These are phyloP conservation scores for Eumerus sabulonum DNA, from an alignment of 2,888 invertebrate species.

Conservation along the genomic window DNA sequence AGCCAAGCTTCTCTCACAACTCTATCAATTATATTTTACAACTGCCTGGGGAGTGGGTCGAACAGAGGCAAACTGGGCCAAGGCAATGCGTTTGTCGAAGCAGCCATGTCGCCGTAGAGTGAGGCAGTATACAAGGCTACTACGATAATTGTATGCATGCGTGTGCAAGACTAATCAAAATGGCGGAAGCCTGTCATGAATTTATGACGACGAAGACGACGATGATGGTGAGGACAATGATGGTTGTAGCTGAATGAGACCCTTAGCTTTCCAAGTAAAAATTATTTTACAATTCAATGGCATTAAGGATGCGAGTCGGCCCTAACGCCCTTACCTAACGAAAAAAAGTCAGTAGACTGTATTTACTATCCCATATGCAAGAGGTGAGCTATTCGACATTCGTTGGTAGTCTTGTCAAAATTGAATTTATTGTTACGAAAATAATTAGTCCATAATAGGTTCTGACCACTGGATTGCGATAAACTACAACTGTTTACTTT, in stretches of 20 bases:
- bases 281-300: conserved; percentile 19
- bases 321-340: no score
- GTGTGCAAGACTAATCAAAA: conserved; percentile 48
- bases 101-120: not conserved
- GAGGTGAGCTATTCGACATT: no score
- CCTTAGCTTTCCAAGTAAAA: conserved; percentile 14
- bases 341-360: no score
- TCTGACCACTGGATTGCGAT: no score
- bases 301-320: no score
- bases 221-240: conserved; percentile 28
- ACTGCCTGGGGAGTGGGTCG: conserved; percentile 18
- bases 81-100: not conserved
- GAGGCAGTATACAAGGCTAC: conserved; percentile 8
- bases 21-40: conserved; percentile 66
- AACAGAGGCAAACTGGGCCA: conserved; percentile 25
- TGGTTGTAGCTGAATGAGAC: conserved; percentile 1
- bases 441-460: no score
- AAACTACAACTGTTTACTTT: no score
- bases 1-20: no score
- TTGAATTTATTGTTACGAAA: no score
- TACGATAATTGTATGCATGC: conserved; percentile 54
- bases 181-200: conserved; percentile 52
- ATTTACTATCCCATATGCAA: no score
- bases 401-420: no score
- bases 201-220: conserved; percentile 14